Conservation (phyloP, 2,797 vertebrate species). For the Clarias laeviceps region DNA sequence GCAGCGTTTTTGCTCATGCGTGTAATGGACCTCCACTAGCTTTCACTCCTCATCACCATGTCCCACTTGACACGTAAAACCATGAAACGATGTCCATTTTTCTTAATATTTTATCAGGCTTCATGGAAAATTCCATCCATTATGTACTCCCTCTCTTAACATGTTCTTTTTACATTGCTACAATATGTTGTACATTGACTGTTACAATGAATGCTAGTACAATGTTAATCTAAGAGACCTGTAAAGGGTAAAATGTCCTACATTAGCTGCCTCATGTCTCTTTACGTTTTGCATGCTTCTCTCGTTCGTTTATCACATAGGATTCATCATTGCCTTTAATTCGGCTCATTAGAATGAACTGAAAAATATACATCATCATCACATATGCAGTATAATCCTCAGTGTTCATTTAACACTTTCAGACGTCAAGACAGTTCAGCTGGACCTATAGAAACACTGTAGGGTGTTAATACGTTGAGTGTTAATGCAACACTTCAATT, state of each 20-base stretch:
- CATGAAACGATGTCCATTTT: conserved; percentile 40
- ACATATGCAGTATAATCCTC: too few relatives aligned
- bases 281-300: background rate
- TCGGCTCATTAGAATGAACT: background rate
- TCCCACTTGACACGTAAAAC: conserved; percentile 19
- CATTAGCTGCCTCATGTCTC: background rate
- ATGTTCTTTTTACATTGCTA: conserved; percentile 8
- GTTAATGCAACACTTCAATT: too few relatives aligned
- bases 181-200: background rate
- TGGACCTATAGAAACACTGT: too few relatives aligned
- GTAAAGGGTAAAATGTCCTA: background rate
- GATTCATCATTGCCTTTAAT: background rate
- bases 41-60: conserved; percentile 19
- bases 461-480: too few relatives aligned
- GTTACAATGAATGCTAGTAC: background rate
- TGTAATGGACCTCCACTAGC: conserved; percentile 41
- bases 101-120: conserved; percentile 41
- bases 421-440: too few relatives aligned
- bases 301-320: background rate
- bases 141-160: conserved; percentile 9
- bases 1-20: conserved; percentile 35
- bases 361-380: background rate
- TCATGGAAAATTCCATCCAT: conserved; percentile 32
- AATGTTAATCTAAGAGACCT: background rate
- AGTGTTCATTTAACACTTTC: too few relatives aligned